phyloP scores from a whole-genome alignment of 2,797 vertebrate genomes.

The Serranus cabrilla region DNA sequence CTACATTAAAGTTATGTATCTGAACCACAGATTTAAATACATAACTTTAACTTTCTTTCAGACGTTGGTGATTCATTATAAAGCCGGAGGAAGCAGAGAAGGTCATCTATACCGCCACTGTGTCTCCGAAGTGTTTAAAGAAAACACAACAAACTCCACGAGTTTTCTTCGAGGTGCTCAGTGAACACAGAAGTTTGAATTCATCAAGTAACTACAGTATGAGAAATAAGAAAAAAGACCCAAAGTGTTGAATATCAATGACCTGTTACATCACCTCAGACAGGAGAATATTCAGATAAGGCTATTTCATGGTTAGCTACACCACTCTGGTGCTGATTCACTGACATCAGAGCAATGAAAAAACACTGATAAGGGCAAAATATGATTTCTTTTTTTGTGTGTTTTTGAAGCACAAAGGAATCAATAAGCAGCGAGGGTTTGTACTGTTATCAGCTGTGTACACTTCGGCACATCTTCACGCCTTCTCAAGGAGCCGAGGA shows the following conservation, averaged over 20 bases:
- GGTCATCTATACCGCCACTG: constrained; percentile 3
- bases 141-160: constrained; percentile 3
- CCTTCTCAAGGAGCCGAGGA: constrained; percentile 42
- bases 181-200: constrained; percentile 5
- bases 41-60: neutral
- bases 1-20: neutral
- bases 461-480: constrained; percentile 49
- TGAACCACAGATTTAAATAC: neutral
- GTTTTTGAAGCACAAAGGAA: constrained; percentile 15
- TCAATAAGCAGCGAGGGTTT: constrained; percentile 34
- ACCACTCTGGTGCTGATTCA: constrained; percentile 21
- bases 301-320: constrained; percentile 31
- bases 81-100: constrained; percentile 11
- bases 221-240: neutral
- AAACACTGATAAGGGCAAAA: constrained; percentile 10
- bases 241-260: constrained; percentile 28
- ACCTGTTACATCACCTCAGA: constrained; percentile 25
- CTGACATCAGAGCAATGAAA: constrained; percentile 16
- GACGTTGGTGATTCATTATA: neutral
- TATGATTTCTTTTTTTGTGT: constrained; percentile 28
- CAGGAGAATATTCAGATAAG: constrained; percentile 24
- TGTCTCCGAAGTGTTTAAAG: constrained; percentile 1
- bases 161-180: constrained; percentile 14
- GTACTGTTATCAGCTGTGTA: constrained; percentile 50
- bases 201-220: neutral